phyloP scores from a whole-genome alignment of 2,888 invertebrate genomes.

The Cheilosia vulpina region DNA sequence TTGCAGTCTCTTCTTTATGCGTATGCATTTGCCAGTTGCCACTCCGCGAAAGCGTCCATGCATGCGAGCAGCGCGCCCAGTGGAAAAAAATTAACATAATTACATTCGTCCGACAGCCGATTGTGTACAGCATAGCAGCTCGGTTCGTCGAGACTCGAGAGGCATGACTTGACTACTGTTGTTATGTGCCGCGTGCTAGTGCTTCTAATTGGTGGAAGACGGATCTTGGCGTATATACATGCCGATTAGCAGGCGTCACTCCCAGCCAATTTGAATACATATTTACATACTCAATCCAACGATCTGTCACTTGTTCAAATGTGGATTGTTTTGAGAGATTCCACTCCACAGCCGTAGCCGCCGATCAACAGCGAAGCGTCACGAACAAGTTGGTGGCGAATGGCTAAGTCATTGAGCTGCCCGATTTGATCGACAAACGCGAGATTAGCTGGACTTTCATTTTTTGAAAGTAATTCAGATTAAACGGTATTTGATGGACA shows the following conservation, averaged over 20 bases:
- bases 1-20: constrained; percentile 61
- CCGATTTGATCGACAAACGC: constrained; percentile 39
- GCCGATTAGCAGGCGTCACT: constrained; percentile 51
- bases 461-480: constrained; percentile 61
- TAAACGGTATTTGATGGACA: constrained; percentile 65
- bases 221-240: constrained; percentile 27
- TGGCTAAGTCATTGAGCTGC: constrained; percentile 37
- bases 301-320: constrained; percentile 36
- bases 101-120: constrained; percentile 62
- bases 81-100: constrained; percentile 72
- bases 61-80: constrained; percentile 8
- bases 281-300: constrained; percentile 36
- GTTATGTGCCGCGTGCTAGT: constrained; percentile 43
- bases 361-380: constrained; percentile 9
- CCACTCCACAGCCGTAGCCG: constrained; percentile 7
- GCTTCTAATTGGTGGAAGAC: constrained; percentile 70
- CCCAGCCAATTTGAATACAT: constrained; percentile 44
- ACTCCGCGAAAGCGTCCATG: constrained; percentile 4
- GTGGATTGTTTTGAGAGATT: constrained; percentile 40
- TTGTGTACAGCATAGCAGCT: constrained; percentile 32
- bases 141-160: constrained; percentile 44
- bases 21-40: constrained; percentile 36
- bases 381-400: constrained; percentile 12
- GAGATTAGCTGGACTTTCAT: constrained; percentile 60
- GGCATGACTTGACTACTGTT: constrained; percentile 9